phyloP scores from a whole-genome alignment of 2,113 vertebrate genomes.

The Copsychus sechellarum region DNA sequence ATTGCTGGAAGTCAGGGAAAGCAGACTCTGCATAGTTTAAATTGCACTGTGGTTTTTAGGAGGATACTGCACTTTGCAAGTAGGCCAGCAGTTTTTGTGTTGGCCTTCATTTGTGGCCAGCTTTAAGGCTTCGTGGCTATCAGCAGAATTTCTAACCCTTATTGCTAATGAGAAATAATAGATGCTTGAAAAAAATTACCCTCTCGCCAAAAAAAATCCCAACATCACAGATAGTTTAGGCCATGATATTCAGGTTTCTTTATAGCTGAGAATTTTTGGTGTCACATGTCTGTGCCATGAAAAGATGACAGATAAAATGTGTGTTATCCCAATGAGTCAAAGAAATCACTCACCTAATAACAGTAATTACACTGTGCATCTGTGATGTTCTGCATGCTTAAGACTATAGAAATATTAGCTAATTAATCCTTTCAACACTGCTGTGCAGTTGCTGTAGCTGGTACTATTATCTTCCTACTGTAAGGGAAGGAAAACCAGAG shows the following conservation, averaged over 20 bases:
- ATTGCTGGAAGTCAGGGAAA: background rate
- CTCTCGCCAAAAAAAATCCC: accelerated
- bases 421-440: constrained; percentile 43
- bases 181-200: background rate
- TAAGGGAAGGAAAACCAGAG: background rate
- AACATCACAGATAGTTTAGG: background rate
- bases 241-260: background rate
- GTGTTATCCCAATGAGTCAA: constrained; percentile 29
- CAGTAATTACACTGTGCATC: constrained; percentile 31
- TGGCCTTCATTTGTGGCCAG: background rate
- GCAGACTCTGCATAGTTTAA: background rate
- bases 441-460: constrained; percentile 17
- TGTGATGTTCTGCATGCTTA: constrained; percentile 29
- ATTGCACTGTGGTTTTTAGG: background rate
- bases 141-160: background rate
- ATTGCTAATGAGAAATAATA: background rate
- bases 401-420: constrained; percentile 21
- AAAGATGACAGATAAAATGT: constrained; percentile 3
- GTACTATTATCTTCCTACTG: background rate
- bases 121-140: background rate
- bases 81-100: background rate
- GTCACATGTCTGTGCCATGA: background rate
- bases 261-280: background rate
- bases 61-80: background rate
- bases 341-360: constrained; percentile 47